Conservation (phyloP, 2,888 invertebrate species). For the Zygogramma bicolorata region DNA sequence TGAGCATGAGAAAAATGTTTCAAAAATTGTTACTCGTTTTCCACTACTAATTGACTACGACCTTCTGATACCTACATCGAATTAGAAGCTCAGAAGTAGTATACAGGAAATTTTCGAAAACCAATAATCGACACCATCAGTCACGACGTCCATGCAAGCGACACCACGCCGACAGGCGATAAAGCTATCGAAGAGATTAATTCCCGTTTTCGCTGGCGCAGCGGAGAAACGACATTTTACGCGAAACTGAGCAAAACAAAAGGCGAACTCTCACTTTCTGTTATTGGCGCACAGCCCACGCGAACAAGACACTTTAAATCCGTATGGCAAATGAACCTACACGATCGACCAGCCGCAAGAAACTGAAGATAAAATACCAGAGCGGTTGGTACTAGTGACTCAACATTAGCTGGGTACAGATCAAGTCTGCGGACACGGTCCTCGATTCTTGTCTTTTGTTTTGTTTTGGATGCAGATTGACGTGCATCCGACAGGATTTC, state of each 20-base stretch:
- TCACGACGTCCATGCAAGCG: neutral
- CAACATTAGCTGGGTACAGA: conserved; percentile 31
- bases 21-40: neutral
- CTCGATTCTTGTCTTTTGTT: neutral
- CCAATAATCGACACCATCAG: neutral
- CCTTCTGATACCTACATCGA: neutral
- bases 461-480: neutral
- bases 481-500: neutral
- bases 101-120: neutral
- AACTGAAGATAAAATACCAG: conserved; percentile 42
- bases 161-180: neutral
- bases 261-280: conserved; percentile 38
- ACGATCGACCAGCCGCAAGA: conserved; percentile 33
- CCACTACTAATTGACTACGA: neutral
- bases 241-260: neutral
- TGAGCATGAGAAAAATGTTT: too few relatives aligned
- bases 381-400: conserved; percentile 26
- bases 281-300: conserved; percentile 31
- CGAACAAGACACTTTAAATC: conserved; percentile 30
- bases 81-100: neutral
- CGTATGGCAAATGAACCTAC: conserved; percentile 40
- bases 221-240: neutral
- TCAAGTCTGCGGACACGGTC: conserved; percentile 12
- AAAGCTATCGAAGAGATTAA: neutral
- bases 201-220: too few relatives aligned